Evolutionary conservation across 2,113 vertebrate genomes (phyloP).

Genomic region (Anarhynchus alexandrinus): DNA sequence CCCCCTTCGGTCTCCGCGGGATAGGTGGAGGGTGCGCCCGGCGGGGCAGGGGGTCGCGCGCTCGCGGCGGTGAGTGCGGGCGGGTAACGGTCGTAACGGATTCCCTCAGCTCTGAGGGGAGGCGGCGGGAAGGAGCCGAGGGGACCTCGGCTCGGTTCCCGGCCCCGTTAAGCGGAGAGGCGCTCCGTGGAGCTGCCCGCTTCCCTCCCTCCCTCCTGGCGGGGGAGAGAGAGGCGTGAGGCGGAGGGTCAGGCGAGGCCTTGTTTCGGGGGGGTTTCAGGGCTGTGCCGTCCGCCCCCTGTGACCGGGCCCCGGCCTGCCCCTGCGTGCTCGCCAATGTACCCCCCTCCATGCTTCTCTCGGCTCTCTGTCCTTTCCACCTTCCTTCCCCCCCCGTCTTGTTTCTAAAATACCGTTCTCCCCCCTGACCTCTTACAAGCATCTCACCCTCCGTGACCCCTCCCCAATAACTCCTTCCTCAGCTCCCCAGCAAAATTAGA

Average conservation of each 20-base stretch:
- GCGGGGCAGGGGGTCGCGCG: background rate
- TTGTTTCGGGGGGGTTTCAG: no score
- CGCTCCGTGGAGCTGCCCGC: background rate
- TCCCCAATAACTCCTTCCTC: background rate
- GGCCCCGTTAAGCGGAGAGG: no score
- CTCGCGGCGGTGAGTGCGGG: background rate
- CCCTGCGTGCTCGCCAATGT: background rate
- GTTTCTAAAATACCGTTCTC: background rate
- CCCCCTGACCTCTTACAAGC: no score
- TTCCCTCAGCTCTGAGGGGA: background rate
- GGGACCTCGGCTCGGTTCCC: no score
- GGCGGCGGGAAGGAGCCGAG: background rate
- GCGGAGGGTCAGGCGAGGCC: background rate
- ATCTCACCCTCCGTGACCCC: rapidly evolving
- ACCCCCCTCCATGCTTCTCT: no score
- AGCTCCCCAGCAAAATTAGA: background rate
- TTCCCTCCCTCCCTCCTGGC: no score
- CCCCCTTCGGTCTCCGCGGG: no score
- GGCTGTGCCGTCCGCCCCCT: no score
- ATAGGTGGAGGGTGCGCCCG: background rate
- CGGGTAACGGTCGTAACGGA: background rate
- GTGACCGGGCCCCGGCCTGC: no score
- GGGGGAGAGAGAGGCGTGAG: background rate
- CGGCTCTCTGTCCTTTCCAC: background rate
- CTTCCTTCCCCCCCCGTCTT: no score